Evolutionary conservation across 2,888 invertebrate species (phyloP).

Genomic region (Amblyjoppa proteus): DNA sequence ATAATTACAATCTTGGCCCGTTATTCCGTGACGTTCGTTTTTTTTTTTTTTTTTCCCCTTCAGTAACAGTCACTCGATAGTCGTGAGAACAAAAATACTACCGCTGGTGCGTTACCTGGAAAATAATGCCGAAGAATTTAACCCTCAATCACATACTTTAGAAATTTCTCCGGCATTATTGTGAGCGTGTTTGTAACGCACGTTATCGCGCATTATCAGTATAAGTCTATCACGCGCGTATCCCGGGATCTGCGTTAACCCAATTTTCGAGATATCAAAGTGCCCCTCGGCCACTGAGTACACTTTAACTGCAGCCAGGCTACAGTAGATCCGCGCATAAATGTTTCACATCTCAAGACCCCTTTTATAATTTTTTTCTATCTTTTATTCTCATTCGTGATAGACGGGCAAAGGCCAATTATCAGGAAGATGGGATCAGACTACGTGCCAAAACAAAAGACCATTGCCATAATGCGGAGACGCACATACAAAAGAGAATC

Average conservation of each 20-base stretch:
- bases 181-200: not conserved
- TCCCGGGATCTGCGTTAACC: conserved; percentile 54
- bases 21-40: not conserved
- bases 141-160: not conserved
- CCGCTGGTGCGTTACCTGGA: not conserved
- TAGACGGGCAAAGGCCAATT: too few relatives aligned
- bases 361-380: too few relatives aligned
- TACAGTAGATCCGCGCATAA: not conserved
- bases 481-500: not conserved
- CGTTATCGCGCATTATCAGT: conserved; percentile 40
- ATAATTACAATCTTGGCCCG: conserved; percentile 15
- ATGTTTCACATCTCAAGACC: not conserved
- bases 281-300: conserved; percentile 7
- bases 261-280: conserved; percentile 58
- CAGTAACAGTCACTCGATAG: not conserved
- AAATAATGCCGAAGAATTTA: conserved; percentile 14
- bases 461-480: too few relatives aligned
- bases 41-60: not conserved
- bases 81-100: not conserved
- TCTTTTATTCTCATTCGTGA: too few relatives aligned
- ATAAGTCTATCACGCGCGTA: conserved; percentile 9
- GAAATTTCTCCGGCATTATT: not conserved
- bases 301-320: not conserved
- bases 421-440: too few relatives aligned
- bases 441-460: too few relatives aligned